Base-by-base conservation (phyloP, 2,888 invertebrate species). In the Eupithecia abbreviata region DNA sequence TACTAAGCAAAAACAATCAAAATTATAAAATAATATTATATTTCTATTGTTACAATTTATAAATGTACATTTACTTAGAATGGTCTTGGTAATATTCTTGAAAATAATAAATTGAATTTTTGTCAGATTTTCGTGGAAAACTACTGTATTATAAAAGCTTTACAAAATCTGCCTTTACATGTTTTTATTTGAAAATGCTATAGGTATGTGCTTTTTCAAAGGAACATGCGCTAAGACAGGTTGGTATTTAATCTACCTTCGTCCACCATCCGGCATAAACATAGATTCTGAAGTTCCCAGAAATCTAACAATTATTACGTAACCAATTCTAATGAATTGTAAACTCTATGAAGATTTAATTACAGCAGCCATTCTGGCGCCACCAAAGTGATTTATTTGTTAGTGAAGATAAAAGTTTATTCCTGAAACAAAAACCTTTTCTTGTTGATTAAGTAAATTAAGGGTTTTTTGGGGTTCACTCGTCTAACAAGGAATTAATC, bases 341-440 rank as follows among this genome's bases (percentile, higher is more conserved):
- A 18, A 68, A 69, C 47, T 69, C 69, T 69, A 18, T 47, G 18
- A 69, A 47, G 69, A 69, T 69, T 88, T 88, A 88, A 88, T 88
- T 88, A 87, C 86, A 82, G 83, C 81, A 84, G 84, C 82, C 83
- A 83, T 83, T 82, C 82, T 79, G 82, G 82, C 82, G 83, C 84
- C 84, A 62, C n/a, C 84, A 81, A 82, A 84, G 84, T 87, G 86
- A 88, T 88, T 88, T 88, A 88, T 88, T 83, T 84, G 84, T 85
- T 86, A 84, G 79, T 30, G 62, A 81, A 84, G 83, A 69, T 69
- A 49, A 69, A 69, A 69, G 69, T 49, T 69, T 69, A 69, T 69
- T 69, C 69, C 4, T 12, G 69, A 69, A 66, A 66, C 66, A 66
- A 66, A 45, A 49, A 47, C 65, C 58, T 55, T 58, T 42, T 42